A percentile compares a stretch with the other conserved stretches of the same genome.
phyloP scores from a whole-genome alignment of 2,888 invertebrate species.

The Pollenia angustigena region DNA sequence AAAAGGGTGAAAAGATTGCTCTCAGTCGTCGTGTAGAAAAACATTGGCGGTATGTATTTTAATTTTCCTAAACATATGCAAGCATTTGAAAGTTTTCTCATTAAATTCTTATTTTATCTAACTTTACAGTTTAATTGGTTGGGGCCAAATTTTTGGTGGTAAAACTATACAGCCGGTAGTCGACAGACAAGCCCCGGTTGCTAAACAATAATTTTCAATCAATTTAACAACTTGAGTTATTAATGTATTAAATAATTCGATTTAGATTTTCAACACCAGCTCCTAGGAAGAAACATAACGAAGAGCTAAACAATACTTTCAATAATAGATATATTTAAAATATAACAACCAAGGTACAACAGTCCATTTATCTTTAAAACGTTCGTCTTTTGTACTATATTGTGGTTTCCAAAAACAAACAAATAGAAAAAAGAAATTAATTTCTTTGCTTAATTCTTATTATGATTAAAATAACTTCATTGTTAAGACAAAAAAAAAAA shows the following conservation, averaged over 20 bases:
- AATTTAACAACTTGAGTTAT: not conserved
- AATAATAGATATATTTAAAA: slow-evolving; percentile 28
- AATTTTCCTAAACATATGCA: not conserved
- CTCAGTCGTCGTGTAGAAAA: slow-evolving; percentile 99
- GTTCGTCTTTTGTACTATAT: slow-evolving; percentile 49
- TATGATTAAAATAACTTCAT: slow-evolving; percentile 61
- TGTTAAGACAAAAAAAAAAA: slow-evolving; percentile 68
- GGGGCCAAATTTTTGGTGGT: slow-evolving; percentile 99
- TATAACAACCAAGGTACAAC: slow-evolving; percentile 37
- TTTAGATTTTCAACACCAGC: slow-evolving; percentile 11
- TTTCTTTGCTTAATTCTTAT: slow-evolving; percentile 57
- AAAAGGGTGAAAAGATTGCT: slow-evolving; percentile 99
- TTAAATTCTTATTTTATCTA: not conserved
- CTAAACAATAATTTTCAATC: slow-evolving; percentile 50
- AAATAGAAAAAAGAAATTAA: slow-evolving; percentile 41
- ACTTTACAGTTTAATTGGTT: slow-evolving; percentile 94
- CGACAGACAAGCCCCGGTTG: slow-evolving; percentile 76
- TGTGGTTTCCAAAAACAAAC: slow-evolving; percentile 57
- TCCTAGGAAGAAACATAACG: slow-evolving; percentile 5
- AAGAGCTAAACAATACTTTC: slow-evolving; percentile 10
- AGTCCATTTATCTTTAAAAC: slow-evolving; percentile 37
- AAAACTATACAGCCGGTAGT: slow-evolving; percentile 94
- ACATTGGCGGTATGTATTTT: slow-evolving; percentile 94
- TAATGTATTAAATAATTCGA: slow-evolving; percentile 25
- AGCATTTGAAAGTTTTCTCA: not conserved